Conservation (phyloP, 2,113 vertebrate genomes). For the Zapus hudsonius region DNA sequence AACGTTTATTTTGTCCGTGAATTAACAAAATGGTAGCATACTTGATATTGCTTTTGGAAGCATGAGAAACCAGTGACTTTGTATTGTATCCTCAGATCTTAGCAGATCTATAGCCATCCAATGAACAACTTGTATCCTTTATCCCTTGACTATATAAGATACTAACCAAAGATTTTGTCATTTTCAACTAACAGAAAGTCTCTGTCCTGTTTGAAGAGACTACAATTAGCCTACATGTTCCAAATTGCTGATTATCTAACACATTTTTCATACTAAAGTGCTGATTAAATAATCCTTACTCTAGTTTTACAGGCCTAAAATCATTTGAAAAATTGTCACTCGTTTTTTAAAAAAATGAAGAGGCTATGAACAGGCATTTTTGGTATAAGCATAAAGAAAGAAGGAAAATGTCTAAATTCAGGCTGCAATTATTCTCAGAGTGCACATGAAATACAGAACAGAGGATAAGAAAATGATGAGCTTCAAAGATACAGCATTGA, state of each 20-base stretch:
- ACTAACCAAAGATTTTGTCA: not conserved
- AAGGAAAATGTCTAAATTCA: conserved; percentile 15
- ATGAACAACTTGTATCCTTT: not conserved
- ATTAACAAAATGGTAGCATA: too few relatives aligned
- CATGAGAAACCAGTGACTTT: not conserved
- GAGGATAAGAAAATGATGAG: conserved; percentile 7
- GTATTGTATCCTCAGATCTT: not conserved
- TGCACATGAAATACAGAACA: conserved; percentile 24
- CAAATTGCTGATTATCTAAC: not conserved
- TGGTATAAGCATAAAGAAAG: not conserved
- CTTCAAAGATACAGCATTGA: conserved; percentile 23
- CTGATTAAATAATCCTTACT: conserved; percentile 34
- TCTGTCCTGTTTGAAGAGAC: not conserved
- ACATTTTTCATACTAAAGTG: not conserved
- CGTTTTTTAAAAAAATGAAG: not conserved
- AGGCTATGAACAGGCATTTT: not conserved
- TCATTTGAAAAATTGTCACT: not conserved
- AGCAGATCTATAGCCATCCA: not conserved
- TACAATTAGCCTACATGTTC: not conserved
- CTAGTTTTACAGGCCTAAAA: not conserved
- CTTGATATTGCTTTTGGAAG: too few relatives aligned
- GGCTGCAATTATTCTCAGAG: conserved; percentile 30
- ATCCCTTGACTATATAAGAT: not conserved
- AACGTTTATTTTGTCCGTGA: too few relatives aligned
- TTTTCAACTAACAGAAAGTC: not conserved